phyloP scores from a whole-genome alignment of 1,140 invertebrate species.

The Pomacea maculata region DNA sequence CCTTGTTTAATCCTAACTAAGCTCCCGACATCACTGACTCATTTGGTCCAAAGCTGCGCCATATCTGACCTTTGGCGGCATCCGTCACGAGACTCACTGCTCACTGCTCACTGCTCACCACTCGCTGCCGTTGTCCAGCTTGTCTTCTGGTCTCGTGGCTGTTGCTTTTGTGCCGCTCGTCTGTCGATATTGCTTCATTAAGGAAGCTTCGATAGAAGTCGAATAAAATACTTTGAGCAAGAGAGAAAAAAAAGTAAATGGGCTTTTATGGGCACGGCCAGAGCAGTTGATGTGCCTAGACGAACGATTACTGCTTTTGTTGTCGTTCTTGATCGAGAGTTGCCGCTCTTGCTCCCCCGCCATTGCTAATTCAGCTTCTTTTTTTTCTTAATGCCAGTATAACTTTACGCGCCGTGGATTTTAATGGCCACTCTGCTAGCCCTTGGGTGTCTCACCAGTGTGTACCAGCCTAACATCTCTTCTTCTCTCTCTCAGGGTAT shows the following conservation, averaged over 20 bases:
- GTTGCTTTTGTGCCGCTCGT: neutral
- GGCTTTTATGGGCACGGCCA: constrained; percentile 3
- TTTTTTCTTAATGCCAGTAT: neutral
- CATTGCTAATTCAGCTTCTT: constrained; percentile 13
- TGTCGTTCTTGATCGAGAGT: neutral
- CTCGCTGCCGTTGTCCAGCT: neutral
- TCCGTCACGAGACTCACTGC: too few species aligned
- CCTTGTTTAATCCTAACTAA: too few species aligned
- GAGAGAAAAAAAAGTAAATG: constrained; percentile 7
- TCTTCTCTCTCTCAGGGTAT: neutral
- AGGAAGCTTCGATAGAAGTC: neutral
- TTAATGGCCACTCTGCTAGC: neutral
- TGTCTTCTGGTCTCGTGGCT: neutral
- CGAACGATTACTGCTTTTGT: constrained; percentile 8
- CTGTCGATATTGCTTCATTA: neutral
- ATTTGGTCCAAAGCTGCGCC: too few species aligned
- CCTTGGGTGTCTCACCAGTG: neutral
- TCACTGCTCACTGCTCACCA: too few species aligned
- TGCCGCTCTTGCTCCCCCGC: neutral
- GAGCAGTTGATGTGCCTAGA: neutral
- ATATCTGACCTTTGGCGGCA: too few species aligned
- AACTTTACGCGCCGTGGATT: neutral
- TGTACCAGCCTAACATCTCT: neutral
- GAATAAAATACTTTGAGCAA: constrained; percentile 6
- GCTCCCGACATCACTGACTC: too few species aligned